Evolutionary conservation across 1,140 invertebrate species (phyloP).

Genomic region (Daktulosphaira vitifoliae): DNA sequence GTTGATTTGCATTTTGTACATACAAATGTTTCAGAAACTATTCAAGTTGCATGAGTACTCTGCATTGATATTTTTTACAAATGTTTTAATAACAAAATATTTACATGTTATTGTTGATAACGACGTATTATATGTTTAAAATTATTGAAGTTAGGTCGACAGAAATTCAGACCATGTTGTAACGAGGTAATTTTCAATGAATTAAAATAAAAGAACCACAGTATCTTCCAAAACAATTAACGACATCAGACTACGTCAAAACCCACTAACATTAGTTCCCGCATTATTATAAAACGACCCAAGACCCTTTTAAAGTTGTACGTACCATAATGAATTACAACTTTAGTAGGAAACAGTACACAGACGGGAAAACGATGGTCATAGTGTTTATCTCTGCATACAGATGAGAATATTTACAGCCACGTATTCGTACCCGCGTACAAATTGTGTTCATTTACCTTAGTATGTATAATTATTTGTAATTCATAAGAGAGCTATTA

Average conservation of each 20-base stretch:
- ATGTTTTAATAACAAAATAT: no score
- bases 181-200: no score
- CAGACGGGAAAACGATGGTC: not conserved
- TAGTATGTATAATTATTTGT: not conserved
- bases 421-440: not conserved
- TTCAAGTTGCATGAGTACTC: no score
- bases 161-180: no score
- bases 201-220: no score
- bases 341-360: not conserved
- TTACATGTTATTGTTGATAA: no score
- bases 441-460: not conserved
- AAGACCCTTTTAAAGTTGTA: no score
- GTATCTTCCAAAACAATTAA: not conserved
- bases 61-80: no score
- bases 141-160: no score
- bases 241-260: not conserved
- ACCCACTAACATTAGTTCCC: not conserved
- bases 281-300: not conserved
- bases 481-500: constrained; percentile 5
- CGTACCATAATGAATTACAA: not conserved
- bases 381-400: constrained; percentile 5
- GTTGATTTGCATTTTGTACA: no score
- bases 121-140: no score
- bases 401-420: constrained; percentile 1
- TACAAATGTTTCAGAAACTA: no score